Conservation (phyloP, 1,140 invertebrate species). For the Hycleus cichorii region DNA sequence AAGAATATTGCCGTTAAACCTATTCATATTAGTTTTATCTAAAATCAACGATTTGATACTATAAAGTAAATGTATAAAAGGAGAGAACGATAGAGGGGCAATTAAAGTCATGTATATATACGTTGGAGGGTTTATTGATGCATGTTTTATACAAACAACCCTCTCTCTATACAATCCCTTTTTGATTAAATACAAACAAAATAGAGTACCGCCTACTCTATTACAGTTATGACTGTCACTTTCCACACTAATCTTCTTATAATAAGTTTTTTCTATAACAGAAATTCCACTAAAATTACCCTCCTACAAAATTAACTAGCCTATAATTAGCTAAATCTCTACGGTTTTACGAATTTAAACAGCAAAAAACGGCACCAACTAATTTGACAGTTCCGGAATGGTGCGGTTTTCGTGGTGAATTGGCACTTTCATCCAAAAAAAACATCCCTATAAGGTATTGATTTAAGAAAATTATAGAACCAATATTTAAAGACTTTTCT, state of each 20-base stretch:
- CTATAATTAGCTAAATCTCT: too few relatives aligned
- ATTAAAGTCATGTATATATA: too few relatives aligned
- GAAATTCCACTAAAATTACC: neutral
- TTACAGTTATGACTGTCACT: slow-evolving; percentile 28
- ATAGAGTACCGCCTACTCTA: slow-evolving; percentile 20
- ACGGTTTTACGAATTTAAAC: neutral
- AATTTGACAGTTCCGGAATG: neutral
- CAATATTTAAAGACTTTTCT: too few relatives aligned
- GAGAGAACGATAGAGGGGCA: too few relatives aligned
- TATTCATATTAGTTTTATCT: too few relatives aligned
- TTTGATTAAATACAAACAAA: slow-evolving; percentile 10
- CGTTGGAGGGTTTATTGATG: too few relatives aligned
- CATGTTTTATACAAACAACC: too few relatives aligned
- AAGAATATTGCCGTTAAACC: too few relatives aligned
- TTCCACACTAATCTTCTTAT: slow-evolving; percentile 27
- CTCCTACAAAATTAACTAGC: neutral
- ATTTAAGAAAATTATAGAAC: slow-evolving; percentile 4
- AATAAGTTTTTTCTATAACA: slow-evolving; percentile 15
- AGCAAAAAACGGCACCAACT: neutral
- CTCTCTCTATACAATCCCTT: too few relatives aligned
- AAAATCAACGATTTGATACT: too few relatives aligned
- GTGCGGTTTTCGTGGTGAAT: slow-evolving; percentile 12
- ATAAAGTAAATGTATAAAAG: too few relatives aligned
- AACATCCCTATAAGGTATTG: neutral
- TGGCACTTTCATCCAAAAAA: slow-evolving; percentile 12